Base-by-base conservation (phyloP, 1,140 invertebrate genomes). In the Chymomyza costata region DNA sequence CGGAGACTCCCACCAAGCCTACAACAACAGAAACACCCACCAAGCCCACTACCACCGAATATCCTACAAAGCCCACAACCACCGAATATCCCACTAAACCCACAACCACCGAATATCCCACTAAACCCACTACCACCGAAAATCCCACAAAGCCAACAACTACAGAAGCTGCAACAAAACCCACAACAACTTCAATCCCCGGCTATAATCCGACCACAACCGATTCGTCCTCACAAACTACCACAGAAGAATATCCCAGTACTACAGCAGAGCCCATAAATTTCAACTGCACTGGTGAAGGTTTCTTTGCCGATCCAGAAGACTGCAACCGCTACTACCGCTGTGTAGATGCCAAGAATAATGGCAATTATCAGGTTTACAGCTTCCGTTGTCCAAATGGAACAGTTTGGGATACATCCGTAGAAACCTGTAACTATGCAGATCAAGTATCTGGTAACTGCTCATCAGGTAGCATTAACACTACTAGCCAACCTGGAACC, bases 281-380 rank as follows among this genome's bases (percentile, higher is more conserved):
- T 43, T 63, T 70, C 47, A 73, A 44, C 21, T 83, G 80, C 35
- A 50, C 70, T 1, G 43, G 46, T 19, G 76, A 82, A 47, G 80
- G 80, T 11, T 69, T 70, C 49, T 66, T 64, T 43, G 49, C 64
- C 3, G 82, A 85, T 63, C 57, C 60, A 7, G 71, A 87, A 15
- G 87, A 93, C 51, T 93, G 92, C 56, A 88, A 73, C 44, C 91
- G 90, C 63, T 93, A 93, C 65, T 91, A 92, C 52, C 87, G 91
- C 68, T 93, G 92, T 76, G 89, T 92, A 0, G 64, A 82, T 45
- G 81, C 86, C 15, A 85, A 89, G 14, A 88, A 89, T 1, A 78
- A 86, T 31, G 87, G 86, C n/a, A 87, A 84, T 0, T 90, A 86
- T 48, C 87, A 74, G 10, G 88, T 86, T 34, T 89, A 90, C 63